Percentiles rank a stretch among this genome's conserved stretches.
Conservation (phyloP, 2,797 vertebrate species). For the Rhabdophis nuchalis region DNA sequence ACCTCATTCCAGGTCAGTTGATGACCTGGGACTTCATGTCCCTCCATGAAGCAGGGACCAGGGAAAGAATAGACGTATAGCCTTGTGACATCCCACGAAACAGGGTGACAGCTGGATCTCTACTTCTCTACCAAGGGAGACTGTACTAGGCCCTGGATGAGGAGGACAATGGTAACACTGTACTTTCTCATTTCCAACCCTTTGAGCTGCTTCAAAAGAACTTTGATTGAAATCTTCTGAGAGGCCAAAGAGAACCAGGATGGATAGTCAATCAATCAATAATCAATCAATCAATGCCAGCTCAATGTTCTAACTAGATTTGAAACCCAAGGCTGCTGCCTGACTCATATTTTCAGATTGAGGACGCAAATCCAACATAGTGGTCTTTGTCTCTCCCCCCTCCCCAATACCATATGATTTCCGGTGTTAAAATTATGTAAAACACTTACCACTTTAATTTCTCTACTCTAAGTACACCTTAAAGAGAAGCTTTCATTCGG, state of each 20-base stretch:
- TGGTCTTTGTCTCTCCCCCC: background rate
- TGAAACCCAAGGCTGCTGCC: background rate
- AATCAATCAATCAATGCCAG: background rate
- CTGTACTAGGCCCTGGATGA: background rate
- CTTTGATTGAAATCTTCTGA: background rate
- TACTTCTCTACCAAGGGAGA: background rate
- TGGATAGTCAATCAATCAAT: background rate
- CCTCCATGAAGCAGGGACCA: background rate
- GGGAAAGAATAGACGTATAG: background rate
- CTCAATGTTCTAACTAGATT: background rate
- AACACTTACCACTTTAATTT: background rate
- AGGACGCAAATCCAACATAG: conserved; percentile 34
- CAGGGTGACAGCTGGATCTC: background rate
- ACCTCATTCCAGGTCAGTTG: no score
- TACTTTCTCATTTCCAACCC: background rate
- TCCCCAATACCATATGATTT: background rate
- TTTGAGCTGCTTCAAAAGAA: background rate
- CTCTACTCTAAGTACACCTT: background rate
- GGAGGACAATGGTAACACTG: background rate
- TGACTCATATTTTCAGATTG: conserved; percentile 37
- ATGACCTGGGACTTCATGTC: background rate
- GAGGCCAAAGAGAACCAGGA: background rate
- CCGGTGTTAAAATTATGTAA: background rate
- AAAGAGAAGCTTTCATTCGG: background rate
- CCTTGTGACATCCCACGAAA: background rate